phyloP scores from a whole-genome alignment of 2,888 invertebrate genomes.

The Athripsodes cinereus region DNA sequence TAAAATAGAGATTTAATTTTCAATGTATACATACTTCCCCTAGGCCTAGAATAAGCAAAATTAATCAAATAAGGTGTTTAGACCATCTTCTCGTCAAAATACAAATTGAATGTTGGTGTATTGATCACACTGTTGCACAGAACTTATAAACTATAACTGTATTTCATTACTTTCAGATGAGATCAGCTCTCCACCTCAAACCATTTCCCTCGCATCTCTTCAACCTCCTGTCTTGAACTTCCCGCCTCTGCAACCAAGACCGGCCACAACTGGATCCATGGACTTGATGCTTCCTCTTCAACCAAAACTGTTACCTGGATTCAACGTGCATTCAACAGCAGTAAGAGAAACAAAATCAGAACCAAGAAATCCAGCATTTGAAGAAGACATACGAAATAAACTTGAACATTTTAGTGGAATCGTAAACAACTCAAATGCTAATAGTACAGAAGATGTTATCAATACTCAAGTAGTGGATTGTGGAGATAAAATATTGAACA shows the following conservation, averaged over 20 bases:
- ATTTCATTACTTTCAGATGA: slow-evolving; percentile 42
- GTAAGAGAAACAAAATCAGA: slow-evolving; percentile 30
- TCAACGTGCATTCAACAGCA: slow-evolving; percentile 41
- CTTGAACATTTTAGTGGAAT: slow-evolving; percentile 22
- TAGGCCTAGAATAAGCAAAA: too few species aligned
- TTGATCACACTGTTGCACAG: too few species aligned
- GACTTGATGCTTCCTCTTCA: slow-evolving; percentile 66
- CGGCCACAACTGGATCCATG: slow-evolving; percentile 63
- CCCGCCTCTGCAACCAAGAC: slow-evolving; percentile 61
- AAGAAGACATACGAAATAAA: slow-evolving; percentile 20
- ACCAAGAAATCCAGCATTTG: slow-evolving; percentile 20
- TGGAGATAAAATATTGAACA: too few species aligned
- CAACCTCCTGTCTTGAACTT: slow-evolving; percentile 50
- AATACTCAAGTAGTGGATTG: neutral
- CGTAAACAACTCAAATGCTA: slow-evolving; percentile 8
- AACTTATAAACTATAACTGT: too few species aligned
- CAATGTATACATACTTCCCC: too few species aligned
- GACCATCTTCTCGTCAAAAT: too few species aligned
- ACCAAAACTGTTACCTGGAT: slow-evolving; percentile 59
- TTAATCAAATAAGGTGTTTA: too few species aligned
- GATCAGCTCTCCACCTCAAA: slow-evolving; percentile 46
- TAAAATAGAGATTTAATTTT: too few species aligned
- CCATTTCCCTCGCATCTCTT: slow-evolving; percentile 48
- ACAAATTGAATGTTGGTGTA: too few species aligned
- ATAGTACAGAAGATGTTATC: neutral